Base-by-base conservation (phyloP, 1,140 invertebrate genomes). In the Drosophila parvula region DNA sequence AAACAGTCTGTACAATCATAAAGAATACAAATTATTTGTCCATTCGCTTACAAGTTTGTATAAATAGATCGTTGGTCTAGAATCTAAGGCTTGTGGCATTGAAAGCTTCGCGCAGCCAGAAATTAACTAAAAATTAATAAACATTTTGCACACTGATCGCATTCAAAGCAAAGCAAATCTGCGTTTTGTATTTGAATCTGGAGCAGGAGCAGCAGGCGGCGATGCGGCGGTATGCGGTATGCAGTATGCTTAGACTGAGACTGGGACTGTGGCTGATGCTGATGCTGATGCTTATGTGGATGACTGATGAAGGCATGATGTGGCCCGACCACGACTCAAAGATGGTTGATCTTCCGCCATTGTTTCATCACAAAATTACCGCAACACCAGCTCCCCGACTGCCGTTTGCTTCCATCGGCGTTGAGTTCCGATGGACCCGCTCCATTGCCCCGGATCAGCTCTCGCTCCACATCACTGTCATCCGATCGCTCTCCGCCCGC, bases 321-420 rank as follows among this genome's bases (percentile, higher is more conserved):
- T 58, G 73, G 56, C 80, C 56, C 80, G 48, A 40, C 32, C 60
- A 67, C 56, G 57, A 67, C 84, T 91, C 90, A 91, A 74, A 90
- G 81, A 79, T 92, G 89, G 78, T 94, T 93, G 48, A 93, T 93
- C 90, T 93, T 93, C 56, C 92, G 92, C 82, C 93, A 92, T 69
- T 94, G 93, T 76, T 93, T 92, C 81, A 92, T 90, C 44, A 94
- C 93, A 91, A 94, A 94, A 86, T 93, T 94, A 77, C 93, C 93
- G 90, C 93, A 94, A 91, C 93, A 94, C 93, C 93, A 94, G 53
- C 93, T 94, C 51, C 93, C 91, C 48, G 91, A 92, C 57, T 92
- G 90, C 44, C 84, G 59, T 43, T 89, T 90, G 32, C 60, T 68
- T 5, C 77, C 74, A 67, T 81, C 84, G 67, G 80, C 57, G 63